Evolutionary conservation across 2,797 vertebrate genomes (phyloP), one percentile per base, ranked within the genome.

Genomic region (Podarcis siculus): DNA sequence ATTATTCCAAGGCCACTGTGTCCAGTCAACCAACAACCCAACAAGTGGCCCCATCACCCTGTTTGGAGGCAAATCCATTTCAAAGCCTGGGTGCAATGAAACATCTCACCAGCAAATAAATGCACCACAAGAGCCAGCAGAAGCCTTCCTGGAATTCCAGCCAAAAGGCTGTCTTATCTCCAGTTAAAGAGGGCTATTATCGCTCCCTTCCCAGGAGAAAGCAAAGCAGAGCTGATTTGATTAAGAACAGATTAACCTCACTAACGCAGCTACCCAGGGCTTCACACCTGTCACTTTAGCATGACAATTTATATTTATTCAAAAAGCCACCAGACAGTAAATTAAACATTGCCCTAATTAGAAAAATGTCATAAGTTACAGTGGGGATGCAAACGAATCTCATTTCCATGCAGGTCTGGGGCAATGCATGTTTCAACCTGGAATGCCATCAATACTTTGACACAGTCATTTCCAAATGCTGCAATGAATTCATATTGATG

Each of bases 231-330:
- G 97, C 97, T 96, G 97, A 98, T 98, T 97, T 97, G 97, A 98
- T 97, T 97, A 97, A 97, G 97, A 97, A 96, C 94, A 97, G 97
- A 98, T 98, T 98, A 98, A 97, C 97, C 97, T 97, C 97, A 95
- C 95, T 96, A 97, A 97, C 96, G 97, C 97, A 97, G 96, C 96
- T 96, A 96, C 97, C 97, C 96, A 97, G 97, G 97, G 97, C 96
- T 97, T 97, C 96, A 97, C 97, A 97, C 97, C 97, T 97, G 96
- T 97, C 97, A 97, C 96, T 97, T 97, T 95, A 97, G 95, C 96
- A 95, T 96, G 97, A 97, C 96, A 97, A 97, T 97, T 97, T 97
- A 97, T 97, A 97, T 97, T 97, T 97, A 97, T 97, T 96, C 96
- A 96, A 95, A 96, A 97, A 97, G 96, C 96, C 96, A 95, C 95